Evolutionary conservation across 2,888 invertebrate genomes (phyloP).

Genomic region (Byasa hedistus): DNA sequence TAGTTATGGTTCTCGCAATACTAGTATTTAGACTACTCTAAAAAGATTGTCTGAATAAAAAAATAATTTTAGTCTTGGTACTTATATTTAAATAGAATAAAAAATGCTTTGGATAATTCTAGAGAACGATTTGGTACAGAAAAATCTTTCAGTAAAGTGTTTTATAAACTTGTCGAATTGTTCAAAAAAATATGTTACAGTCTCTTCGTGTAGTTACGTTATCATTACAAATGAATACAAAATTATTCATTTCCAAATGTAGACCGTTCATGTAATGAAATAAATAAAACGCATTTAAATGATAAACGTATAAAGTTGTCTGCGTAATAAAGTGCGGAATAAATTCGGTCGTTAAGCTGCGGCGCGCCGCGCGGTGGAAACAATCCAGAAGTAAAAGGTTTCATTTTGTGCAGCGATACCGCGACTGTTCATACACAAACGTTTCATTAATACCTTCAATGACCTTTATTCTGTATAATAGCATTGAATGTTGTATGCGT

Average conservation of each 20-base stretch:
- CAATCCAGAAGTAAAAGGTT: constrained; percentile 23
- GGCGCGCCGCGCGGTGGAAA: constrained; percentile 4
- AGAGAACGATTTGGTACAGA: no score
- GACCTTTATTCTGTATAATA: constrained; percentile 5
- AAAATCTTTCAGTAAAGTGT: no score
- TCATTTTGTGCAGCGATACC: constrained; percentile 13
- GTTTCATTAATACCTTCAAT: constrained; percentile 19
- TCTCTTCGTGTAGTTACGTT: no score
- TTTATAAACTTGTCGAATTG: no score
- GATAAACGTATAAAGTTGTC: constrained; percentile 4
- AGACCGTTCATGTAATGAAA: background rate
- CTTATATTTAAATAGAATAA: no score
- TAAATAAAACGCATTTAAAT: constrained; percentile 1
- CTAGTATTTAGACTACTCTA: no score
- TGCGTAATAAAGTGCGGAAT: constrained; percentile 14
- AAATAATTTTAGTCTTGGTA: no score
- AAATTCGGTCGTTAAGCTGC: constrained; percentile 16
- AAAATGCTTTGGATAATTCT: no score
- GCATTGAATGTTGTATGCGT: constrained; percentile 7
- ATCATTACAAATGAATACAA: background rate
- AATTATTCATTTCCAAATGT: background rate
- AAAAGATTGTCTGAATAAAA: no score
- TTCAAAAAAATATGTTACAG: no score
- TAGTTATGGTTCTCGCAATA: no score
- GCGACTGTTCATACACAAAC: constrained; percentile 20